Percentiles rank a stretch among this genome's conserved stretches.
Evolutionary conservation across 1,140 invertebrate species (phyloP).

Genomic region (Zaprionus nigranus): DNA sequence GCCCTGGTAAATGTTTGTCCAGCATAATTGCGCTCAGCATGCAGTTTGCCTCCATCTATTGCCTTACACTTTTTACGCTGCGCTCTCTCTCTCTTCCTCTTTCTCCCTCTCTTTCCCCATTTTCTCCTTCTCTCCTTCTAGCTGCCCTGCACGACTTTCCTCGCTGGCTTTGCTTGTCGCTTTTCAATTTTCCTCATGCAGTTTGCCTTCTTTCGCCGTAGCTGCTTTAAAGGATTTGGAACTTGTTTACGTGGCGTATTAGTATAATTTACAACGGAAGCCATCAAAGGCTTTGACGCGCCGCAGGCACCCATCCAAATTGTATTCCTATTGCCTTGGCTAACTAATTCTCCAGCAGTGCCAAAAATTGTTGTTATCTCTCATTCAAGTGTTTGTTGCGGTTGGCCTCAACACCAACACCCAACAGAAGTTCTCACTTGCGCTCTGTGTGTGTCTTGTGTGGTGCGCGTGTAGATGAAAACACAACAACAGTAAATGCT

Average conservation of each 20-base stretch:
- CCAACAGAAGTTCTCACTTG: background rate
- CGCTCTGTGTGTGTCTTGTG: background rate
- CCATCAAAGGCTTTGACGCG: slow-evolving; percentile 74
- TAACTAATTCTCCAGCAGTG: slow-evolving; percentile 56
- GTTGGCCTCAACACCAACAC: slow-evolving; percentile 42
- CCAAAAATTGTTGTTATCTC: slow-evolving; percentile 47
- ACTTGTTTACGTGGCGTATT: slow-evolving; percentile 80
- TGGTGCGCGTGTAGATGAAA: slow-evolving; percentile 8
- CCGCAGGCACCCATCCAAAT: slow-evolving; percentile 67
- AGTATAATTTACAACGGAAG: slow-evolving; percentile 76
- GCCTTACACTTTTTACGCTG: slow-evolving; percentile 19
- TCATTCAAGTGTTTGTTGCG: slow-evolving; percentile 30
- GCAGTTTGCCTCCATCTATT: slow-evolving; percentile 60
- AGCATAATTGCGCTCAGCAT: slow-evolving; percentile 82
- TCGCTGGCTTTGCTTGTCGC: slow-evolving; percentile 11
- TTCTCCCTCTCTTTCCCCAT: slow-evolving; percentile 27
- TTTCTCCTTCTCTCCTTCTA: slow-evolving; percentile 2
- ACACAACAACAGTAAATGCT: slow-evolving; percentile 9
- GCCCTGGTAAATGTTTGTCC: slow-evolving; percentile 77
- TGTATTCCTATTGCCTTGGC: slow-evolving; percentile 67
- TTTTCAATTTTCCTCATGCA: slow-evolving; percentile 56
- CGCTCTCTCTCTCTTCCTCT: slow-evolving; percentile 31
- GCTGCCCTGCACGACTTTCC: too few species aligned
- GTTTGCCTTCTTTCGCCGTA: slow-evolving; percentile 23
- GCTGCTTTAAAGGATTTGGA: slow-evolving; percentile 77